Percentiles rank a stretch among this genome's conserved stretches.
Conservation (phyloP, 2,888 invertebrate genomes). For the Hermodice carunculata region DNA sequence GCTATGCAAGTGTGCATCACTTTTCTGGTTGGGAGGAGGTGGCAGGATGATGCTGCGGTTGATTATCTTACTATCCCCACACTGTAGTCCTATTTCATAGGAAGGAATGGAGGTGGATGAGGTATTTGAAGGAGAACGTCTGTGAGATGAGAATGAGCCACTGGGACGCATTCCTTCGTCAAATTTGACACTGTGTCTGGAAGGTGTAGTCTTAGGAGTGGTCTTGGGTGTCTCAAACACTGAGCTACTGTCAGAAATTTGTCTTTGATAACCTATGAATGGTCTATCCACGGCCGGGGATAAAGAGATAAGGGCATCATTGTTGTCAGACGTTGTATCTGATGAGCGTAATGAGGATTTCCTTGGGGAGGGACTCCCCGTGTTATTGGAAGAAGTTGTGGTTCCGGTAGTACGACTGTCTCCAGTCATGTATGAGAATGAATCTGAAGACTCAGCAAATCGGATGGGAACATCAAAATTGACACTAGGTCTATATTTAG, state of each 20-base stretch:
- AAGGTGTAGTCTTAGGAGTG: conserved; percentile 46
- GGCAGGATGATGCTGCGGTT: background rate
- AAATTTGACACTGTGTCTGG: conserved; percentile 65
- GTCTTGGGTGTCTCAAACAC: conserved; percentile 54
- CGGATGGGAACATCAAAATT: conserved; percentile 60
- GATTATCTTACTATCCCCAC: background rate
- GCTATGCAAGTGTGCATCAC: conserved; percentile 45
- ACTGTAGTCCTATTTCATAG: background rate
- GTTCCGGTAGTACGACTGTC: conserved; percentile 38
- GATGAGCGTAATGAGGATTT: conserved; percentile 20
- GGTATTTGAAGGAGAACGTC: conserved; percentile 84
- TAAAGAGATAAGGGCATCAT: conserved; percentile 31
- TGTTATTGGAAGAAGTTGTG: conserved; percentile 4
- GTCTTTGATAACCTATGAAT: conserved; percentile 52
- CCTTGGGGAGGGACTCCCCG: conserved; percentile 4
- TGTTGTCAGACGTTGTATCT: conserved; percentile 13
- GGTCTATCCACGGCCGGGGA: conserved; percentile 32
- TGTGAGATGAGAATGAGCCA: conserved; percentile 71
- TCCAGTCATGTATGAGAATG: conserved; percentile 25
- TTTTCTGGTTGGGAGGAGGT: conserved; percentile 44
- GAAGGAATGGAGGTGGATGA: conserved; percentile 74
- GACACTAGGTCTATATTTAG: conserved; percentile 71
- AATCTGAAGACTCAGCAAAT: conserved; percentile 47
- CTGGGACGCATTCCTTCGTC: conserved; percentile 55
- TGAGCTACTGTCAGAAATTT: conserved; percentile 58